Evolutionary conservation across 2,888 invertebrate species (phyloP).

Genomic region (Dynastes hyllus): DNA sequence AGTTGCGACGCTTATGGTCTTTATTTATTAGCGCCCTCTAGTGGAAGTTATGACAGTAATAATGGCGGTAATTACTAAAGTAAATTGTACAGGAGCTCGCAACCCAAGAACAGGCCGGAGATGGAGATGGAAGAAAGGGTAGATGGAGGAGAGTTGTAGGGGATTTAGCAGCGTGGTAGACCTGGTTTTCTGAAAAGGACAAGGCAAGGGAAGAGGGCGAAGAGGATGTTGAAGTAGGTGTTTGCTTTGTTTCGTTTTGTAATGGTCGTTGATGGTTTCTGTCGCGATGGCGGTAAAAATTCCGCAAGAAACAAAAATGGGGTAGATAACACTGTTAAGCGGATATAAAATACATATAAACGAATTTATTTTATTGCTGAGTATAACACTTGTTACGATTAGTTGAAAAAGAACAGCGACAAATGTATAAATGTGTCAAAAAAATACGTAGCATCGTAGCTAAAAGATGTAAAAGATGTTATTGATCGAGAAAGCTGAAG

Average conservation of each 20-base stretch:
- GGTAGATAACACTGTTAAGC: too few relatives aligned
- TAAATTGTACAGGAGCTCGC: conserved; percentile 16
- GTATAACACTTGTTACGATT: too few relatives aligned
- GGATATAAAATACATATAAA: not conserved
- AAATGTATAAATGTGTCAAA: too few relatives aligned
- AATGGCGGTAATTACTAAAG: conserved; percentile 32
- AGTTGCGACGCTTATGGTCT: conserved; percentile 19
- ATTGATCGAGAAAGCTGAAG: too few relatives aligned
- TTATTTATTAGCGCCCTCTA: conserved; percentile 28
- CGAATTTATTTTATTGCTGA: too few relatives aligned
- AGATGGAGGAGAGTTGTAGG: not conserved
- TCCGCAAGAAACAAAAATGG: not conserved
- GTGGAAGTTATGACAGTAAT: conserved; percentile 25
- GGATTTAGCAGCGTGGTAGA: not conserved
- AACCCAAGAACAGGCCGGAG: not conserved
- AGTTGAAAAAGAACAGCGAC: too few relatives aligned
- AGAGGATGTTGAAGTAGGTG: not conserved
- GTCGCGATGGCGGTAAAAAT: conserved; percentile 3
- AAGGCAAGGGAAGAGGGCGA: not conserved
- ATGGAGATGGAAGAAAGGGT: not conserved
- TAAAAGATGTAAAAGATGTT: too few relatives aligned
- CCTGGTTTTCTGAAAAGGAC: not conserved
- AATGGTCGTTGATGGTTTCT: conserved; percentile 17
- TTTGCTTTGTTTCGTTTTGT: conserved; percentile 20
- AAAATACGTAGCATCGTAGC: too few relatives aligned